Evolutionary conservation across 2,113 vertebrate species (phyloP).

Genomic region (Pristiophorus japonicus): DNA sequence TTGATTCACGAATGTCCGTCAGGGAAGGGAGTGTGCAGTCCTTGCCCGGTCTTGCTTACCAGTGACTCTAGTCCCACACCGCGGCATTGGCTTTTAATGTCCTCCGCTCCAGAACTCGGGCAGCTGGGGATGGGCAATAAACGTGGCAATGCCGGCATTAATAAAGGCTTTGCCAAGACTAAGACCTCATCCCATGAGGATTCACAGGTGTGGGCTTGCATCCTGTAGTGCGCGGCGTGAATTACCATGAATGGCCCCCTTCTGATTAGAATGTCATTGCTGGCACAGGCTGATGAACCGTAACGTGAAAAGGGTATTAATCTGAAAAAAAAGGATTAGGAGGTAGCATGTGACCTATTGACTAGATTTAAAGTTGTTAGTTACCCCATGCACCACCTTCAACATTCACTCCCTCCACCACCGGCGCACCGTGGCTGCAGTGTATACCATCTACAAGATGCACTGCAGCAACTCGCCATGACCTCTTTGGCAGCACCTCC

Average conservation of each 20-base stretch:
- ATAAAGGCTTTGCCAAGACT: no score
- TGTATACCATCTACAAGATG: no score
- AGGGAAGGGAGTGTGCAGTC: neutral
- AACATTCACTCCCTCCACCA: no score
- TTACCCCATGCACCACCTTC: no score
- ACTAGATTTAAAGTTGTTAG: neutral
- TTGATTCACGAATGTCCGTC: neutral
- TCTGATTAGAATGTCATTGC: neutral
- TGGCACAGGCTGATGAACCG: neutral
- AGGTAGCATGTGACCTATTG: neutral
- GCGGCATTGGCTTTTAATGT: neutral
- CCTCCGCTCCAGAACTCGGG: neutral
- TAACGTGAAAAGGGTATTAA: neutral
- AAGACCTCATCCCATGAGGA: neutral
- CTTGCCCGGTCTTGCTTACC: neutral
- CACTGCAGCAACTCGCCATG: no score
- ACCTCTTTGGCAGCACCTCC: no score
- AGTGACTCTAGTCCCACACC: no score
- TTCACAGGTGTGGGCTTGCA: neutral
- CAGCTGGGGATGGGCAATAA: neutral
- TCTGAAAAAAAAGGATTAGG: neutral
- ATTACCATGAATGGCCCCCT: neutral
- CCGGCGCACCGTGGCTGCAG: no score
- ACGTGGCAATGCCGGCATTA: neutral
- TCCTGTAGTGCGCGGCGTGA: no score